Base-by-base conservation (phyloP, 2,888 invertebrate species). In the Dryocosmus kuriphilus region DNA sequence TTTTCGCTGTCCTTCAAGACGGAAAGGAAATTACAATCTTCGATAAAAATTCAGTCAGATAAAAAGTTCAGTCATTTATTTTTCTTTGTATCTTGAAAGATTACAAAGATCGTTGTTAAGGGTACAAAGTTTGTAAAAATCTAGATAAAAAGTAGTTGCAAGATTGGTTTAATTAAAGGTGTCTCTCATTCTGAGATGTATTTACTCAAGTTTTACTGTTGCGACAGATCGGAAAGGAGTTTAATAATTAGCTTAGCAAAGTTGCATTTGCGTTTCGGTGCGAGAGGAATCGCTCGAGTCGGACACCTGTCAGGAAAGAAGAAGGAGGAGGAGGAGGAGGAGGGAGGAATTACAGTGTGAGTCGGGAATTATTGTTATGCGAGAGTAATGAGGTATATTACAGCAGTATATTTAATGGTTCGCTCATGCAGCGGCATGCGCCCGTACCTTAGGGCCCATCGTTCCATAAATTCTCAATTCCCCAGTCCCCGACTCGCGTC, bases 351-450 rank as follows among this genome's bases (percentile, higher is more conserved):
- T 87, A 83, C 85, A 83, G 81, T 80, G 80, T 82, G 80, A 81
- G 84, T 82, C 79, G 79, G 84, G 83, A 87, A 86, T 89, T 87
- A 85, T 84, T 85, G 87, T 87, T 86, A 87, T 84, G 82, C 84
- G 82, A 86, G 85, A 86, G 87, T 89, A 89, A 89, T 87, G 88
- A 89, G 86, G 84, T 87, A 86, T 86, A 89, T 89, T 89, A 87
- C 85, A 82, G 86, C 83, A 85, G 82, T 86, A 88, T 87, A 87
- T 88, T 87, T 87, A 88, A 87, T 86, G 86, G 81, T 80, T 85
- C 84, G 85, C 80, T 81, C 81, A 81, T 78, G 79, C 79, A 75
- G 80, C 77, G 77, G 63, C 73, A 74, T 61, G 76, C 75, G 71
- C 51, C 67, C 65, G 22, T 74, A 77, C 73, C 82, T 77, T 74